These are phyloP conservation scores for Hypsibius dujardini DNA, from an alignment of 1,140 invertebrate genomes.

Conservation along the genomic window DNA sequence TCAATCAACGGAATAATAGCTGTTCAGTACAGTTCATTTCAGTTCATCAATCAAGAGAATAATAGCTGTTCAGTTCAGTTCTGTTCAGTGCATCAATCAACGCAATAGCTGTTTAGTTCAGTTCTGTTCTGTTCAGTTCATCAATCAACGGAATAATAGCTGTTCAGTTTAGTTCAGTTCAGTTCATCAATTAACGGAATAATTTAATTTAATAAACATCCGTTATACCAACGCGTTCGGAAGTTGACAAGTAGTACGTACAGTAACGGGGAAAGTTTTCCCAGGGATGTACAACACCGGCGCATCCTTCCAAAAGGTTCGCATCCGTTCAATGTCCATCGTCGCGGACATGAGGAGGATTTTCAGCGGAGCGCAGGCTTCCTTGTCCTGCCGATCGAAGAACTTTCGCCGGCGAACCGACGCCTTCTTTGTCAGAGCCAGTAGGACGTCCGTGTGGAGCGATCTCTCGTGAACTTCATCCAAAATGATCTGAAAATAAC, in stretches of 20 bases:
- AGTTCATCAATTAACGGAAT: too few relatives aligned
- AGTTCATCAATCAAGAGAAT: too few relatives aligned
- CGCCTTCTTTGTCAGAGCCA: not conserved
- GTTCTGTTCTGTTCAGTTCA: too few relatives aligned
- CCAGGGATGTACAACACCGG: conserved; percentile 74
- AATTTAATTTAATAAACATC: too few relatives aligned
- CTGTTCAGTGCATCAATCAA: too few relatives aligned
- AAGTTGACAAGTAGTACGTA: conserved; percentile 26
- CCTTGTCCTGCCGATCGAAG: not conserved
- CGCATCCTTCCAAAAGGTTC: conserved; percentile 67
- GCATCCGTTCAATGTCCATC: conserved; percentile 83
- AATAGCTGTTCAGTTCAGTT: too few relatives aligned
- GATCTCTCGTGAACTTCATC: conserved; percentile 5
- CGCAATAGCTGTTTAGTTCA: too few relatives aligned
- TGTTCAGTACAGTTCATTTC: conserved; percentile 19
- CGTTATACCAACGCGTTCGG: too few relatives aligned
- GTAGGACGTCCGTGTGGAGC: not conserved
- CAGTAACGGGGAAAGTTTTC: conserved; percentile 57
- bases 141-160: not conserved
- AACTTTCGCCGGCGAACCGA: not conserved
- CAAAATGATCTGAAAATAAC: not conserved
- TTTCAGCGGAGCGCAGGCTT: not conserved
- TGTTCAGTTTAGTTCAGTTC: conserved; percentile 19
- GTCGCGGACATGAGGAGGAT: conserved; percentile 74
- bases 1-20: not conserved